A percentile compares a stretch with the other conserved stretches of the same genome.
These are phyloP conservation scores for Tinamus major DNA, from an alignment of 2,797 vertebrate genomes.

Conservation along the genomic window DNA sequence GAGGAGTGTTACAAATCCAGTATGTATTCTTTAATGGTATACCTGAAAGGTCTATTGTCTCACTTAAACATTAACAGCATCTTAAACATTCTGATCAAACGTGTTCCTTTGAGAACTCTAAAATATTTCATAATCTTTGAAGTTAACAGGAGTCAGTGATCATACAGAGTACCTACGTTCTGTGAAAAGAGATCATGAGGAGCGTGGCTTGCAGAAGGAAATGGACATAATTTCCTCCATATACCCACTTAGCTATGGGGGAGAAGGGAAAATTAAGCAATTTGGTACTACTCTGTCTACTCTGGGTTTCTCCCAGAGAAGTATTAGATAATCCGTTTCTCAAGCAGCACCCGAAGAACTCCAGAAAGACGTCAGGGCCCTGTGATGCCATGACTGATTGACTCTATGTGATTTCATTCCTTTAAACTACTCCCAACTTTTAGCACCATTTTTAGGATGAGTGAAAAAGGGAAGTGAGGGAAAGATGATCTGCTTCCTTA, in stretches of 20 bases:
- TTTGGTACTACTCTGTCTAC: background rate
- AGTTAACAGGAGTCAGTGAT: background rate
- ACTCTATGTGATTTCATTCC: background rate
- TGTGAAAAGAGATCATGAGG: no score
- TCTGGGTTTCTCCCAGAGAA: no score
- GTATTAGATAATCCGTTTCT: background rate
- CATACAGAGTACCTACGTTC: background rate
- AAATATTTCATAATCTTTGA: background rate
- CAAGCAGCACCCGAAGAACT: background rate
- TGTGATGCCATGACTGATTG: background rate
- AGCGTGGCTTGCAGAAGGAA: background rate
- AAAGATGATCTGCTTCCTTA: background rate
- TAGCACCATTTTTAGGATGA: background rate
- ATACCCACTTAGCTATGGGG: background rate
- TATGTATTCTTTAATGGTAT: background rate
- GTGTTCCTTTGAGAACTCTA: background rate
- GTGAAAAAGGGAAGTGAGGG: rapidly evolving
- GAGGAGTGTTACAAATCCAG: background rate
- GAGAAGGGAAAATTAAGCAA: background rate
- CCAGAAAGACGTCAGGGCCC: background rate
- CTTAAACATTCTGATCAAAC: background rate
- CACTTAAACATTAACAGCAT: background rate
- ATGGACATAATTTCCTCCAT: background rate
- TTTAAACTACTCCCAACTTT: background rate
- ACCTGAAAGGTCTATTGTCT: background rate